Conservation (phyloP, 2,113 vertebrate genomes). For the Cinclus mexicanus region DNA sequence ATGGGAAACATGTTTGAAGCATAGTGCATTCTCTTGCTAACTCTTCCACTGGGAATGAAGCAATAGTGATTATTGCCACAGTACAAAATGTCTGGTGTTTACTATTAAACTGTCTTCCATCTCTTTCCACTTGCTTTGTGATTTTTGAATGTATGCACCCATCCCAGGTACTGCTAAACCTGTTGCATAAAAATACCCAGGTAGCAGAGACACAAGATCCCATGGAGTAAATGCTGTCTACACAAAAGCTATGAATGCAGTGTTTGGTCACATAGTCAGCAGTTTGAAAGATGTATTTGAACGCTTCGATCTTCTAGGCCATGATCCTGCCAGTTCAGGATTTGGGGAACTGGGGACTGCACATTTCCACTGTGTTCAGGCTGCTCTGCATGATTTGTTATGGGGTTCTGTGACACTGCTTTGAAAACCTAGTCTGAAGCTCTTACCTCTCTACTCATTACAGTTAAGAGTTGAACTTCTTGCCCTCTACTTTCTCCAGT, state of each 20-base stretch:
- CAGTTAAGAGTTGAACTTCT: background rate
- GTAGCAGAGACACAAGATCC: background rate
- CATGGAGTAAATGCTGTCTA: background rate
- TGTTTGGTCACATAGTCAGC: background rate
- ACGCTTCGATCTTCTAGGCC: background rate
- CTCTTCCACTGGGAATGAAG: background rate
- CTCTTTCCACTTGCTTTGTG: background rate
- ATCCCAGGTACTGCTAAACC: background rate
- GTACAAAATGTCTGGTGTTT: background rate
- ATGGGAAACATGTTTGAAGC: background rate
- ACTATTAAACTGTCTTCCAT: constrained; percentile 1
- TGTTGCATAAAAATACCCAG: background rate
- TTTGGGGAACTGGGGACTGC: background rate
- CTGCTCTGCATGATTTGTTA: background rate
- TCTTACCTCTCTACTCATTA: background rate
- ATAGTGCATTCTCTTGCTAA: background rate
- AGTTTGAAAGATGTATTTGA: background rate
- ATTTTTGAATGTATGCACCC: background rate
- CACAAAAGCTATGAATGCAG: background rate
- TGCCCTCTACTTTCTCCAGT: background rate
- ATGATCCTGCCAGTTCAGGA: background rate
- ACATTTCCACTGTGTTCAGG: background rate
- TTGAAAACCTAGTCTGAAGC: background rate
- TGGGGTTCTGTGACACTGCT: background rate
- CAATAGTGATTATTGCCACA: background rate